These are phyloP conservation scores for Erythrocercus mccallii DNA, from an alignment of 2,113 vertebrate species.

Conservation along the genomic window DNA sequence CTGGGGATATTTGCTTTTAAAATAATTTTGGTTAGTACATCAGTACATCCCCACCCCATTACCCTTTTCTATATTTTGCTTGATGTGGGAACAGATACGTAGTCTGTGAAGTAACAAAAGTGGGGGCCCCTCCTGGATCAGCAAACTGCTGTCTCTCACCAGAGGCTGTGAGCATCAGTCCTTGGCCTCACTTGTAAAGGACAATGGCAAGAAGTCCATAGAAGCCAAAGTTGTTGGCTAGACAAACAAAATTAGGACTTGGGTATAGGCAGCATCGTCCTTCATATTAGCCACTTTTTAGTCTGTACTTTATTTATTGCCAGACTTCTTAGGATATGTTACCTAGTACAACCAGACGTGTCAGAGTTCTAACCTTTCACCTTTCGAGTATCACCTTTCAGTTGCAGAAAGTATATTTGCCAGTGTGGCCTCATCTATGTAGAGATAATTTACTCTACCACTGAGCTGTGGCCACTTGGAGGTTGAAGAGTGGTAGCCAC, in stretches of 20 bases:
- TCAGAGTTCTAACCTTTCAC: neutral
- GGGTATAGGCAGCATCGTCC: accelerated
- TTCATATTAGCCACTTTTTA: neutral
- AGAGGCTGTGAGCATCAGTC: neutral
- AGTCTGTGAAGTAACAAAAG: neutral
- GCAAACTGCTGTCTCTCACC: neutral
- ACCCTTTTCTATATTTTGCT: neutral
- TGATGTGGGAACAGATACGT: accelerated
- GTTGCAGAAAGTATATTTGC: neutral
- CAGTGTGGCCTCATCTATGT: neutral
- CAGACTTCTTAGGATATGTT: neutral
- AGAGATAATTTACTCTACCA: neutral
- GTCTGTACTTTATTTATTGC: neutral
- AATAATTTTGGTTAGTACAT: neutral
- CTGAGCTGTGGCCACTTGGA: neutral
- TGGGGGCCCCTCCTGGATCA: neutral
- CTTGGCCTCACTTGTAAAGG: neutral
- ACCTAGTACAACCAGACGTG: neutral
- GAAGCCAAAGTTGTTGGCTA: neutral
- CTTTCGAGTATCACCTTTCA: neutral
- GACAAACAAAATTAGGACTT: neutral
- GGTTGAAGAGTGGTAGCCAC: neutral
- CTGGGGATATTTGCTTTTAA: slow-evolving; percentile 40
- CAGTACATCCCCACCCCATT: neutral
- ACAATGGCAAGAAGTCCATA: neutral